Evolutionary conservation across 2,797 vertebrate genomes (phyloP), one percentile per base, ranked within the genome.

Genomic region (Hippoglossus hippoglossus): DNA sequence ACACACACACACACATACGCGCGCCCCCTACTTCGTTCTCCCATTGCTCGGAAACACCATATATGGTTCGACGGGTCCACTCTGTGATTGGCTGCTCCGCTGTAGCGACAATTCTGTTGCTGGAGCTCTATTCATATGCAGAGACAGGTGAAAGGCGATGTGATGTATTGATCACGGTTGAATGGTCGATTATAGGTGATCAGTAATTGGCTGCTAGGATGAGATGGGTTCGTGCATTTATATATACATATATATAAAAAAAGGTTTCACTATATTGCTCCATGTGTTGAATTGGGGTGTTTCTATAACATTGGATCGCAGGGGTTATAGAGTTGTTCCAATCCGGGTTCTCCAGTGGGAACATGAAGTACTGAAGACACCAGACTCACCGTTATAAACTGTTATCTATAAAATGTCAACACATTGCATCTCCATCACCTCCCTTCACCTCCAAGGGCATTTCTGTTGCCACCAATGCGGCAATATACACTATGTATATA

Each of bases 11-110:
- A 63, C 50, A 22, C 54, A 24, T 77, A 57, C 62, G 77, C 59
- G 34, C 75, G n/a, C 67, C 28, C 53, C 21, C 46, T 41, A 46
- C 44, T 46, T 46, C 46, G 36, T 69, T 52, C 53, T 59, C 56
- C 22, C 12, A 18, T 25, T 21, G 59, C 36, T 88, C 93, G 94
- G 94, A 95, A 93, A 60, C 80, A 1, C 94, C 93, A 93, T 89
- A 94, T 93, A 95, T 92, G 94, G 94, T 9, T 77, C 72, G 72
- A 60, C 62, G 55, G 57, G 81, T 81, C 83, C 70, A 75, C 55
- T 83, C 73, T n/a, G 72, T 74, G 83, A 94, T 93, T 93, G 93
- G 91, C 77, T 91, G 81, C 73, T 80, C 74, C 50, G 39, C 76
- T 71, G 50, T 58, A 77, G 77, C 87, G 75, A 87, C 85, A 66